Base-by-base conservation (phyloP, 1,140 invertebrate species). In the Drosophila burlai region DNA sequence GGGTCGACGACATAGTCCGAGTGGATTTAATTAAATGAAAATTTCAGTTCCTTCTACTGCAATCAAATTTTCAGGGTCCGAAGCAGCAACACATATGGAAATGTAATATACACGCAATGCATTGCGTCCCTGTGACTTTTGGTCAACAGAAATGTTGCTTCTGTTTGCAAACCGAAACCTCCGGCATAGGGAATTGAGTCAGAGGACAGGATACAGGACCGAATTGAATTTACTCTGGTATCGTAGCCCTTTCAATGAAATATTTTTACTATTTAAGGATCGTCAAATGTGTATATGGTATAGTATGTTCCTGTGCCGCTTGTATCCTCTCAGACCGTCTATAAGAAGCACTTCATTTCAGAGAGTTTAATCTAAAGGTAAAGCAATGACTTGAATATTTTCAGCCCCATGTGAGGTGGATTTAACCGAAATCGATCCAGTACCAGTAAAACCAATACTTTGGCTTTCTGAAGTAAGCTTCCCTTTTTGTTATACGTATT, bases 11-110 rank as follows among this genome's bases (percentile, higher is more conserved):
- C 29, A 46, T 34, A 24, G 29, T 38, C 40, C 42, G 45, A 69
- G 63, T 60, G 62, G 60, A 80, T 86, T 86, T 57, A 83, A 83
- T 86, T 80, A 83, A 86, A 74, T 71, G 43, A 64, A 60, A 77
- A 62, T 79, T 72, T 61, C 50, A 79, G n/a, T 59, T 62, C 50
- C 62, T 57, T 40, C 54, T 66, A 42, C 26, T n/a, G 45, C 18
- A 69, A 64, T 76, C 31, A 58, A 77, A 46, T 46, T 57, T 38
- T 45, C 24, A 58, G 46, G 46, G 57, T 29, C 40, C 40, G 34
- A 46, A 49, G 31, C 38, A 26, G 46, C 18, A 40, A 38, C 38
- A 31, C 50, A 61, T 43, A 45, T 57, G 47, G 36, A 58, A 16
- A 61, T 58, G 31, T 46, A 49, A 40, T 46, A 40, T 8, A 46